A percentile compares a stretch with the other conserved stretches of the same genome.
Evolutionary conservation across 2,113 vertebrate species (phyloP).

Genomic region (Epinephelus fuscoguttatus): DNA sequence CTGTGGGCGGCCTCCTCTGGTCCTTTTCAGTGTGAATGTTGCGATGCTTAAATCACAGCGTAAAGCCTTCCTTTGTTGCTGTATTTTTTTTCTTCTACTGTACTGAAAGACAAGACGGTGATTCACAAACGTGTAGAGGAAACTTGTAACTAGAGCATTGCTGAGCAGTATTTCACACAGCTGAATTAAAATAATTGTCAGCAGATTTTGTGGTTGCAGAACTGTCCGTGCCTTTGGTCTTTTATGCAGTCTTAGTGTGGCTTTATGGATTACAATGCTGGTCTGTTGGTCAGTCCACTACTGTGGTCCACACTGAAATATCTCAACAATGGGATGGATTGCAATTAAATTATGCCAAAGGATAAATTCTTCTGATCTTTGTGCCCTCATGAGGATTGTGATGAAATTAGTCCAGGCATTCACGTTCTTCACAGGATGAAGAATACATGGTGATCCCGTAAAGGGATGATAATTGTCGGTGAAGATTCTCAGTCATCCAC

Average conservation of each 20-base stretch:
- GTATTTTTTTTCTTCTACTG: not conserved
- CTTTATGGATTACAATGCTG: not conserved
- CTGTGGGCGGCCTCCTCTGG: constrained; percentile 44
- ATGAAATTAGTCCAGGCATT: no score
- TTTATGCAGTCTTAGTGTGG: not conserved
- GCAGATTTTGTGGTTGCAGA: not conserved
- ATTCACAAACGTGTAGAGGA: constrained; percentile 26
- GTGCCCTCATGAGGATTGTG: no score
- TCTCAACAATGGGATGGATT: no score
- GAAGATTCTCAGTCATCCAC: no score
- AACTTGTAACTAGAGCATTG: not conserved
- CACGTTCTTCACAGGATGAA: no score
- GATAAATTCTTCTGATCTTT: no score
- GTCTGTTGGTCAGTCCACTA: no score
- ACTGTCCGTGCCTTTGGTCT: not conserved
- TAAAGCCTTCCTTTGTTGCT: constrained; percentile 23
- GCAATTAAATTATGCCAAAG: no score
- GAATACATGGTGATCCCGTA: no score
- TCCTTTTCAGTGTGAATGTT: constrained; percentile 26
- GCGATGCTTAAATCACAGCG: not conserved
- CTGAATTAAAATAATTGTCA: constrained; percentile 8
- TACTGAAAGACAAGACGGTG: constrained; percentile 2
- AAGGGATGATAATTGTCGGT: no score
- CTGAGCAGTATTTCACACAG: constrained; percentile 7
- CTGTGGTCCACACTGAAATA: no score